Conservation (phyloP, 37 sponge, comb jelly and placozoan genomes). For the Oopsacas minuta region DNA sequence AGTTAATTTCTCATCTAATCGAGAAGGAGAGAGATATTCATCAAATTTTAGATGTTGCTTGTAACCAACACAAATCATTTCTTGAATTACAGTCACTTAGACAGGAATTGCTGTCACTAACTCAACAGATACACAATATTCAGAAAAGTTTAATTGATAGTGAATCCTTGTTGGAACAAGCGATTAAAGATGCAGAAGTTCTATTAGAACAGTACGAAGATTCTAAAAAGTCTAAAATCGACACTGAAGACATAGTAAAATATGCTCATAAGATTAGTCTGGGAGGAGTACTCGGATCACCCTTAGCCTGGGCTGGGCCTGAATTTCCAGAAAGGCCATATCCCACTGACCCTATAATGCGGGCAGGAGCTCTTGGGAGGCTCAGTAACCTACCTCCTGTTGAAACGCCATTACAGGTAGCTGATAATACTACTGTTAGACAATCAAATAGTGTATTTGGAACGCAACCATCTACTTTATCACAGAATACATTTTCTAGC, state of each 20-base stretch:
- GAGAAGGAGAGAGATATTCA: not conserved
- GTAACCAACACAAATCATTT: not conserved
- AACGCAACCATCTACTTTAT: not conserved
- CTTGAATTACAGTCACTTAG: not conserved
- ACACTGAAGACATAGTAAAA: not conserved
- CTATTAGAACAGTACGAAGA: not conserved
- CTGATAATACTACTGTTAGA: not conserved
- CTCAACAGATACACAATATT: not conserved
- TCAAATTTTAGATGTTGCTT: slow-evolving; percentile 12
- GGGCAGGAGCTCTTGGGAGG: not conserved
- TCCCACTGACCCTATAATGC: not conserved
- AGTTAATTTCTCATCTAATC: not conserved
- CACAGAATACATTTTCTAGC: not conserved
- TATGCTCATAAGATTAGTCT: slow-evolving; percentile 1
- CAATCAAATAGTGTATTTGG: not conserved
- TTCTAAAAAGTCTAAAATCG: not conserved
- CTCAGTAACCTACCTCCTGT: not conserved
- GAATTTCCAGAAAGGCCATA: not conserved
- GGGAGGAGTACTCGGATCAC: not conserved
- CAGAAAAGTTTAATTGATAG: not conserved
- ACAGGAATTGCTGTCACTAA: not conserved
- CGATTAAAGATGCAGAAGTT: not conserved
- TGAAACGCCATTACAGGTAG: not conserved
- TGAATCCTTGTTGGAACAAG: not conserved
- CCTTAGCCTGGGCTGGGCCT: not conserved